Conservation (phyloP, 2,797 vertebrate species). For the Diceros bicornis region DNA sequence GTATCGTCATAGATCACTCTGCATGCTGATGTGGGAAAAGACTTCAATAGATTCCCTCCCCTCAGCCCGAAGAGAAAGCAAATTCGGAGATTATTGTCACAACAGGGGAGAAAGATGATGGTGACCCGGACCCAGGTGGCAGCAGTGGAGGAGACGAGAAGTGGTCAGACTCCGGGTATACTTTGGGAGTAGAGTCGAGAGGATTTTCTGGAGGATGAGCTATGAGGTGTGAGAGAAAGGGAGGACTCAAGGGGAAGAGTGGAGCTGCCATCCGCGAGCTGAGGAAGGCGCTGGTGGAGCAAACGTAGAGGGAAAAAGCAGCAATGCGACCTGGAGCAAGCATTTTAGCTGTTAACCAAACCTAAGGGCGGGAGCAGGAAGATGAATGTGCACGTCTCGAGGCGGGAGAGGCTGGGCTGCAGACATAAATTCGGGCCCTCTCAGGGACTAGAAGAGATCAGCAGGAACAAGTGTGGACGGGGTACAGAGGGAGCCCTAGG, state of each 20-base stretch:
- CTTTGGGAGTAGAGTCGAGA: no score
- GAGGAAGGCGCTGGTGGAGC: neutral
- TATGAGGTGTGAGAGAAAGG: neutral
- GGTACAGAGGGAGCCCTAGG: neutral
- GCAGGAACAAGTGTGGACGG: neutral
- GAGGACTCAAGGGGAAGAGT: neutral
- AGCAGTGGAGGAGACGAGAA: no score
- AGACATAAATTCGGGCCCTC: neutral
- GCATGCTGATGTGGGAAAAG: neutral
- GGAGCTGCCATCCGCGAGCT: neutral
- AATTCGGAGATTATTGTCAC: neutral
- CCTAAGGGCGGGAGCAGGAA: neutral
- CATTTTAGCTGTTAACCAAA: neutral
- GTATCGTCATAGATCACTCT: neutral
- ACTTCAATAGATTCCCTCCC: neutral
- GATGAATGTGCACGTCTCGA: neutral
- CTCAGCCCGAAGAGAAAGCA: neutral
- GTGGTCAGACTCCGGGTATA: neutral
- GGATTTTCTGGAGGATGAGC: neutral
- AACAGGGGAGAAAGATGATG: neutral
- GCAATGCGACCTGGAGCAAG: neutral
- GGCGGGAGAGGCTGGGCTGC: neutral
- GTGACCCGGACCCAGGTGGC: neutral
- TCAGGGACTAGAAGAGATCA: neutral
- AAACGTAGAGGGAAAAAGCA: neutral